Evolutionary conservation across 2,888 invertebrate genomes (phyloP).

Genomic region (Tortricodes alternella): DNA sequence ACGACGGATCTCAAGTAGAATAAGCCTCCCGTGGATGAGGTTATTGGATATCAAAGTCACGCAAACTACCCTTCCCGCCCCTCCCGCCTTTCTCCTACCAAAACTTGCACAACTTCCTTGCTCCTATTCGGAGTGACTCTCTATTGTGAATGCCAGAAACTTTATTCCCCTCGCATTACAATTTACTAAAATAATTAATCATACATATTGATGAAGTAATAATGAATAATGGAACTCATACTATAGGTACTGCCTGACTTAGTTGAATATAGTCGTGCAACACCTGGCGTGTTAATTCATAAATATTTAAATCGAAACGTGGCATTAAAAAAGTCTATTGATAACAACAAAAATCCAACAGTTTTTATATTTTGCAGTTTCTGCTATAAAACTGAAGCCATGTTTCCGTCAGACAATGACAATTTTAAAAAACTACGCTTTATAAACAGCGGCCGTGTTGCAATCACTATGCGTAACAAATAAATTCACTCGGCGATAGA

Average conservation of each 20-base stretch:
- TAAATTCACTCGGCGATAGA: slow-evolving; percentile 30
- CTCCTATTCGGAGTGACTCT: slow-evolving; percentile 10
- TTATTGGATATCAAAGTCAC: slow-evolving; percentile 29
- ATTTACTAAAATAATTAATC: slow-evolving; percentile 30
- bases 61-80: slow-evolving; percentile 5
- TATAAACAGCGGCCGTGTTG: slow-evolving; percentile 30
- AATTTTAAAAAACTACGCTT: slow-evolving; percentile 42
- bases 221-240: slow-evolving; percentile 23
- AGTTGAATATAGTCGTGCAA: slow-evolving; percentile 9
- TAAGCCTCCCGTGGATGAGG: neutral
- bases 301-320: slow-evolving; percentile 33
- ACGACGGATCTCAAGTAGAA: neutral
- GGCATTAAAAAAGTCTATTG: slow-evolving; percentile 36
- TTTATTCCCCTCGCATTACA: slow-evolving; percentile 26
- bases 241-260: slow-evolving; percentile 3
- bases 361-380: slow-evolving; percentile 40
- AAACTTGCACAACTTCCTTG: slow-evolving; percentile 17
- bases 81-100: neutral
- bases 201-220: slow-evolving; percentile 29
- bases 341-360: slow-evolving; percentile 36
- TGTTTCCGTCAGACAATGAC: slow-evolving; percentile 41
- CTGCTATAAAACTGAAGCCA: slow-evolving; percentile 40
- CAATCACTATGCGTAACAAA: slow-evolving; percentile 30
- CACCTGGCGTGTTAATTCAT: slow-evolving; percentile 13
- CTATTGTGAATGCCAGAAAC: slow-evolving; percentile 29